Conservation (phyloP, 2,113 vertebrate genomes). For the Aldabrachelys gigantea region DNA sequence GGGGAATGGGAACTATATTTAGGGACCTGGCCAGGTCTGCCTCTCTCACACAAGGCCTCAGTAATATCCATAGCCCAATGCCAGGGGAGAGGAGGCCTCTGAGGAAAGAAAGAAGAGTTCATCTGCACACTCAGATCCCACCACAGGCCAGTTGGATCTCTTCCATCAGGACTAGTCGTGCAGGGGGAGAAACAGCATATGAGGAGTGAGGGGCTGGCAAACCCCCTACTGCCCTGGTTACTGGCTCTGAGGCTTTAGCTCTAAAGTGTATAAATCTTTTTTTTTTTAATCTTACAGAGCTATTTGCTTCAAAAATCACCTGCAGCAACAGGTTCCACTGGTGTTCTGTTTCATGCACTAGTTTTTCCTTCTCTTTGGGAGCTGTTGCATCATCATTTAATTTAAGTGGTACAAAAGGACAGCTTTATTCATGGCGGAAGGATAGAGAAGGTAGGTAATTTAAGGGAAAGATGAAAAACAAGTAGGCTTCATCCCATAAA, state of each 20-base stretch:
- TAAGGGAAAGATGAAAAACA: background rate
- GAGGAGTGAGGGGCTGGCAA: background rate
- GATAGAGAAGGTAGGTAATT: background rate
- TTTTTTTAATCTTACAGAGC: background rate
- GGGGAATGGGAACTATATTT: background rate
- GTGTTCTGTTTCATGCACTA: accelerated
- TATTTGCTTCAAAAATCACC: accelerated
- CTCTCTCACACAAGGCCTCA: background rate
- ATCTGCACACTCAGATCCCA: background rate
- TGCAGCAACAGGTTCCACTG: background rate
- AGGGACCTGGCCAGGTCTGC: background rate
- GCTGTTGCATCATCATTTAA: background rate
- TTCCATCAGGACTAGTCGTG: background rate
- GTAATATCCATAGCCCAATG: background rate
- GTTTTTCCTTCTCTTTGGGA: background rate
- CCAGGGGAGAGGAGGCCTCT: background rate
- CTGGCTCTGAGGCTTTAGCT: background rate
- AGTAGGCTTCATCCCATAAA: background rate
- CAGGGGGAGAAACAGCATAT: background rate
- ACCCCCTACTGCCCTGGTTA: background rate
- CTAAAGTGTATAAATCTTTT: conserved; percentile 1
- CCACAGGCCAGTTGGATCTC: background rate
- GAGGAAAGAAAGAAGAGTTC: background rate
- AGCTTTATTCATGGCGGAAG: background rate
- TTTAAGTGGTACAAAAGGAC: background rate